Conservation (phyloP, 2,888 invertebrate genomes). For the Limnephilus lunatus region DNA sequence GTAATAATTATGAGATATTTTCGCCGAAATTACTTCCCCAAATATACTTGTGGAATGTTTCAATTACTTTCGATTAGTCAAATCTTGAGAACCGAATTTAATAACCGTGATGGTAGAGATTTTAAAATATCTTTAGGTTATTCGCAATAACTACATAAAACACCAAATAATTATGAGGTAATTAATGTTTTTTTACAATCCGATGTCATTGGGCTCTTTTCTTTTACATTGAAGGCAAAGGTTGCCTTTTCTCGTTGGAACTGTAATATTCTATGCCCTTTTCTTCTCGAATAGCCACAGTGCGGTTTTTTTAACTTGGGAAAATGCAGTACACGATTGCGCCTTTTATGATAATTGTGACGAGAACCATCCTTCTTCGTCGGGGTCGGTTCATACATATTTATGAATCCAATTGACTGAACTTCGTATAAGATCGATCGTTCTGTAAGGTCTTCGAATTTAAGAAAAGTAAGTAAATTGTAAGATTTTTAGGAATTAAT, state of each 20-base stretch:
- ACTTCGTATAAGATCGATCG: neutral
- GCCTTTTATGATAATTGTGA: neutral
- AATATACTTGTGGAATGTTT: neutral
- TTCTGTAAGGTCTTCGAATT: neutral
- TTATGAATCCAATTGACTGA: neutral
- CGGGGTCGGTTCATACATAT: neutral
- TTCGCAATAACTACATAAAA: no score
- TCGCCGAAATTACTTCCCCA: neutral
- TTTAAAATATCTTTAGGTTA: no score
- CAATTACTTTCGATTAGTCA: neutral
- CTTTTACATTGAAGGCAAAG: neutral
- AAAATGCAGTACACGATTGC: neutral
- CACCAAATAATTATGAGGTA: no score
- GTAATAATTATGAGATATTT: neutral
- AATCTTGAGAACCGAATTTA: neutral
- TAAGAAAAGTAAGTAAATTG: no score
- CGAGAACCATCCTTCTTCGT: conserved; percentile 4
- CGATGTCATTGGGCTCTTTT: neutral
- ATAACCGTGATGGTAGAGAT: neutral
- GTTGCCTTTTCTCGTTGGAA: neutral
- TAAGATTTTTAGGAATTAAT: neutral
- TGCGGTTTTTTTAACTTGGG: neutral
- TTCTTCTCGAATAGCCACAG: neutral
- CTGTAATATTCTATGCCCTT: neutral
- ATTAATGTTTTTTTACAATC: neutral